Percentiles rank a stretch among this genome's conserved stretches.
phyloP scores from a whole-genome alignment of 2,113 vertebrate genomes.

The Microcebus tavaratra region DNA sequence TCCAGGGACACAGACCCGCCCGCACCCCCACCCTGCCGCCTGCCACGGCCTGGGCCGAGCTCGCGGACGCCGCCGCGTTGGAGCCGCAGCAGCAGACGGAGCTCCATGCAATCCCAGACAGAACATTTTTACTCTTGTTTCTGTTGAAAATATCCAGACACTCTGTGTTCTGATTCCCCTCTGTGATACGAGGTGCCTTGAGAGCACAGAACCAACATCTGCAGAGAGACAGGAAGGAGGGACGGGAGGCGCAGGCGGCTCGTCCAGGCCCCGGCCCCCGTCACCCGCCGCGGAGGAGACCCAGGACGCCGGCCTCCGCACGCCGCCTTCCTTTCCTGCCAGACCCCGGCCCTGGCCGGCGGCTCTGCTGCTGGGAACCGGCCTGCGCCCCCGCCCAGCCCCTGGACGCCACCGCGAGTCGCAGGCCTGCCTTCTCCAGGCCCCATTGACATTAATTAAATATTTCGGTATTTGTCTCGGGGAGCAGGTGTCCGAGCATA shows the following conservation, averaged over 20 bases:
- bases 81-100: accelerated
- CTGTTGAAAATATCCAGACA: background rate
- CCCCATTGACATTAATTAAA: background rate
- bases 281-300: background rate
- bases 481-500: background rate
- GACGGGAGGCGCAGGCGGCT: accelerated
- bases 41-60: accelerated
- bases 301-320: background rate
- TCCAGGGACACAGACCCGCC: background rate
- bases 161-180: no score
- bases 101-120: accelerated
- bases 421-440: background rate
- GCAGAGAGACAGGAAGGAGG: no score
- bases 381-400: accelerated
- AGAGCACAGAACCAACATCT: no score
- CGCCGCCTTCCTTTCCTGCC: accelerated
- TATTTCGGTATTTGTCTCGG: background rate
- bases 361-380: accelerated
- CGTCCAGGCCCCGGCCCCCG: accelerated
- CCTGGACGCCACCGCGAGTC: accelerated
- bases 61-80: background rate
- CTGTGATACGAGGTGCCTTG: accelerated
- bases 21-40: no score
- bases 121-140: no score
- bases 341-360: no score